Base-by-base conservation (phyloP, 2,797 vertebrate genomes). In the Botia almorhae region DNA sequence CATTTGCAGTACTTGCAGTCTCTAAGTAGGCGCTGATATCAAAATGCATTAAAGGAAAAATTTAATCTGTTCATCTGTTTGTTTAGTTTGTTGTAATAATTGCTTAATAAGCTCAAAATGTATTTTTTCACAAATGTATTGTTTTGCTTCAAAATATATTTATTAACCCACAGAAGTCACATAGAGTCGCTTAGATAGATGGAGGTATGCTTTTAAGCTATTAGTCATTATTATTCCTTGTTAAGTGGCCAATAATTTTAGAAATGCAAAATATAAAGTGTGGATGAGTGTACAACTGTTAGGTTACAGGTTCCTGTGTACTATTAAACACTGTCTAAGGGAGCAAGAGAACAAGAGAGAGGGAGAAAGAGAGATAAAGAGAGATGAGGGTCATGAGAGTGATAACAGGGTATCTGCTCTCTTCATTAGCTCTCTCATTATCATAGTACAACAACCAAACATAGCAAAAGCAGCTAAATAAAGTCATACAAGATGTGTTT, bases 331-430 rank as follows among this genome's bases (percentile, higher is more conserved):
- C n/a, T 11, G 11, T 19, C 80, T 16, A 10, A 39, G 16, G 64
- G 2, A 26, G 43, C 29, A 7, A 39, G 16, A 43, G 16, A 64
- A 26, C 58, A 29, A 0, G 46, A 87, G 90, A 87, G 85, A 91
- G 88, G 91, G 88, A 88, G 89, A 89, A 91, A 91, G 33, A 33
- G 33, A 33, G 33, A 33, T 3, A 90, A 87, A 86, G 88, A 88
- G 87, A 85, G 90, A 87, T 91, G 87, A 90, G 91, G 92, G 93
- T 91, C 91, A 92, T 91, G 90, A 88, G 78, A 87, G 90, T 91
- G 91, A 93, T 94, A 93, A 93, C 92, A 92, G 90, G 90, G 87
- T 91, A 93, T 91, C 91, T 93, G 90, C 90, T 93, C 92, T 91
- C 92, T 92, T 94, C 92, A 94, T 95, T 94, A 94, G 91, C 91